Conservation (phyloP, 23 tunicate genomes). For the Styela plicata region DNA sequence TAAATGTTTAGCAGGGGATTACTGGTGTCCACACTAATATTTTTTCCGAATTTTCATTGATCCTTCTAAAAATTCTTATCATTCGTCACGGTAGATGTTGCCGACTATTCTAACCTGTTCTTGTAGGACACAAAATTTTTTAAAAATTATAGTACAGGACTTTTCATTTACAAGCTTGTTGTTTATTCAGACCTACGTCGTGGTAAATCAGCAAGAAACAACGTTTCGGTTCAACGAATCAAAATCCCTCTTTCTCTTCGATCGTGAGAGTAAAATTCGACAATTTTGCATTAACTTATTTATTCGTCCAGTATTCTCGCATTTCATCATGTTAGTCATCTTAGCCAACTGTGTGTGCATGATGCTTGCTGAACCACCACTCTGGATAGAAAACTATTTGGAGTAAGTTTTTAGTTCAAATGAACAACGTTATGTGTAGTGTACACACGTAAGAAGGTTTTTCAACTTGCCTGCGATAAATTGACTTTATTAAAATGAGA, state of each 20-base stretch:
- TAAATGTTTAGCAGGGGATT: too few species aligned
- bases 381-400: constrained; percentile 70
- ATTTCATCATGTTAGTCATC: constrained; percentile 76
- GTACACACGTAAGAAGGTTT: too few species aligned
- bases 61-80: too few species aligned
- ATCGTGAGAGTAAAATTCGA: constrained; percentile 40
- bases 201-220: constrained; percentile 71
- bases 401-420: constrained; percentile 70
- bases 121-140: too few species aligned
- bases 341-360: constrained; percentile 88
- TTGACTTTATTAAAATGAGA: too few species aligned
- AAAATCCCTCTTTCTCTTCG: constrained; percentile 69
- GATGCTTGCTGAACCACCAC: constrained; percentile 71
- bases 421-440: too few species aligned
- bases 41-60: too few species aligned
- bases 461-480: too few species aligned
- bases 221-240: constrained; percentile 90
- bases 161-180: neutral
- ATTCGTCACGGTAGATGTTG: neutral
- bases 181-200: constrained; percentile 70
- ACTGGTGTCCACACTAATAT: too few species aligned
- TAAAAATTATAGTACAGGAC: too few species aligned
- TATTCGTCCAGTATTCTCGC: constrained; percentile 66
- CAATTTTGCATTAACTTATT: constrained; percentile 51
- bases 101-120: too few species aligned